Evolutionary conservation across 1,140 invertebrate genomes (phyloP).

Genomic region (Drosophila arizonae): DNA sequence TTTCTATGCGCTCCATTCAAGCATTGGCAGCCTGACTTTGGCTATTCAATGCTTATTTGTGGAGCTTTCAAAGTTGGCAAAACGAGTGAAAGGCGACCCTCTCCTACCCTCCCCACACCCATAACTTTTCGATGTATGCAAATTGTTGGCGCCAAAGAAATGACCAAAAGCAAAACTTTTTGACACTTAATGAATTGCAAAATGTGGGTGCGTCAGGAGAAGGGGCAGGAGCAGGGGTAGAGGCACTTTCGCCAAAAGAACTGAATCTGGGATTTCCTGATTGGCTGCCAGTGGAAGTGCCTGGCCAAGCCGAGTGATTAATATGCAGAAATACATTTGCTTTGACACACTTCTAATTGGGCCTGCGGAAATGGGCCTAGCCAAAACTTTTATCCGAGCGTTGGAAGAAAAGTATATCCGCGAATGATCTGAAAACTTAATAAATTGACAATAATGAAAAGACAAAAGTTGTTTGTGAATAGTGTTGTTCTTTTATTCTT

Average conservation of each 20-base stretch:
- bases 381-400: background rate
- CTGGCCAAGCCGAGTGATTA: slow-evolving; percentile 39
- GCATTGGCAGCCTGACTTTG: slow-evolving; percentile 40
- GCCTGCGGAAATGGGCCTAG: background rate
- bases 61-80: slow-evolving; percentile 14
- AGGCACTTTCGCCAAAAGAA: slow-evolving; percentile 18
- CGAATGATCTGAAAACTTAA: too few relatives aligned
- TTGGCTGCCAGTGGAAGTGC: slow-evolving; percentile 60
- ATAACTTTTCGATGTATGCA: slow-evolving; percentile 62
- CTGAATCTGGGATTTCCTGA: slow-evolving; percentile 50
- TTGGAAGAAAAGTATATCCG: background rate
- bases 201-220: background rate
- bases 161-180: slow-evolving; percentile 78
- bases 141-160: slow-evolving; percentile 56
- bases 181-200: slow-evolving; percentile 75
- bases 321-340: slow-evolving; percentile 68
- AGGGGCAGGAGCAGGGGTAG: background rate
- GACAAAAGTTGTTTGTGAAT: too few relatives aligned
- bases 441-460: too few relatives aligned
- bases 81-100: slow-evolving; percentile 23
- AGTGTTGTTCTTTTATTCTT: too few relatives aligned
- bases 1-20: slow-evolving; percentile 68
- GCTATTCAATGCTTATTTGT: slow-evolving; percentile 48
- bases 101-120: background rate
- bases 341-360: slow-evolving; percentile 78